A percentile compares a stretch with the other conserved stretches of the same genome.
phyloP scores from a whole-genome alignment of 2,888 invertebrate species.

The Eudemis profundana region DNA sequence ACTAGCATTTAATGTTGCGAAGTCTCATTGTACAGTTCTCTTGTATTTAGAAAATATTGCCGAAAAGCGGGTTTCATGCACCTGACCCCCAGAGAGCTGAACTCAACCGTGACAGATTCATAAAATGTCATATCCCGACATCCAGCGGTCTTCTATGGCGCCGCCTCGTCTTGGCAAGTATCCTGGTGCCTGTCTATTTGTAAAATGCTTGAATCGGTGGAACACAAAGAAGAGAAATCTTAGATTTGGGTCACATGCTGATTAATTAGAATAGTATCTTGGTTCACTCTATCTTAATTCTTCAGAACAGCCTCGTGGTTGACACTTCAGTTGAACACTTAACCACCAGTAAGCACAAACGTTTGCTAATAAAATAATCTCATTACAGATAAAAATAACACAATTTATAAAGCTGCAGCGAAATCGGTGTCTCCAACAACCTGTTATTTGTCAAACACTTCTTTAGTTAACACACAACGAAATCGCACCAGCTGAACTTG shows the following conservation, averaged over 20 bases:
- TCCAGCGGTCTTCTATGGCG: conserved; percentile 48
- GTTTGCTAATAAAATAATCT: conserved; percentile 52
- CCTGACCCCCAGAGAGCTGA: conserved; percentile 72
- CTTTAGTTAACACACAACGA: conserved; percentile 71
- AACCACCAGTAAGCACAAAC: conserved; percentile 27
- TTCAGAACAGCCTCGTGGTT: conserved; percentile 41
- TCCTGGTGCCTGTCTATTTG: conserved; percentile 48
- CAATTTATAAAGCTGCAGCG: conserved; percentile 71
- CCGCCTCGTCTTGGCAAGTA: conserved; percentile 45
- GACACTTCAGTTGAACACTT: conserved; percentile 44
- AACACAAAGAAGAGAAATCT: conserved; percentile 82
- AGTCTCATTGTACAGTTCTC: conserved; percentile 37
- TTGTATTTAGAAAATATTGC: conserved; percentile 47
- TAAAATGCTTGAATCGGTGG: conserved; percentile 58
- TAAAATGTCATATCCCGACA: conserved; percentile 60
- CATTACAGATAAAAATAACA: conserved; percentile 66
- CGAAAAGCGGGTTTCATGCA: conserved; percentile 49
- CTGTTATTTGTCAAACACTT: conserved; percentile 83
- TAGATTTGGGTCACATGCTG: conserved; percentile 85
- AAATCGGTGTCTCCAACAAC: conserved; percentile 84
- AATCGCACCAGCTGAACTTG: conserved; percentile 64
- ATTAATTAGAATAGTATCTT: conserved; percentile 64
- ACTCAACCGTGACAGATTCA: conserved; percentile 75
- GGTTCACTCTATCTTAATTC: conserved; percentile 33
- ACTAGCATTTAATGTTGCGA: conserved; percentile 3